Base-by-base conservation (phyloP, 35 echinoderm and acorn worm genomes). In the Nesometra sesokonis region DNA sequence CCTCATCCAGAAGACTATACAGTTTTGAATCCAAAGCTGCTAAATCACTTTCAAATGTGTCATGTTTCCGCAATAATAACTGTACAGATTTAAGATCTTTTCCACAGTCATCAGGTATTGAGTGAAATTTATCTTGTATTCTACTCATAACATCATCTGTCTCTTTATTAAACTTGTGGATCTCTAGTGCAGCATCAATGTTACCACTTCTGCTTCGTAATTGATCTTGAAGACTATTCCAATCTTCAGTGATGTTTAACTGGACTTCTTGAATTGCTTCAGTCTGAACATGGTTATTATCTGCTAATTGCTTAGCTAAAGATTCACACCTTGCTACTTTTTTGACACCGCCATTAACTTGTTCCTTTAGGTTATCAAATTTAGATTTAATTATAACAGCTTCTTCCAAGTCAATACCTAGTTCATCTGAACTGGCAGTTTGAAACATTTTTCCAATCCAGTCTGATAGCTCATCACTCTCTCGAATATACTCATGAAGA, bases 391-490 rank as follows among this genome's bases (percentile, higher is more conserved):
- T 88, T 90, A 94, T 93, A 90, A 90, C 79, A 13, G 92, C 29
- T 32, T 94, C 90, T 80, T 99, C 96, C 47, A 88, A 94, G 57
- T 99, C 96, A 85, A 93, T 90, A 35, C 96, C 96, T 90, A 88
- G 94, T 32, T 99, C 96, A n/a, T 92, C 92, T n/a, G 96, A 94
- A 47, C 87, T 86, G n/a, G 93, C 96, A 11, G 90, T 79, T 37
- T 94, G 92, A 83, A 94, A 91, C 47, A 92, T 87, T 57, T 88
- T 93, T 39, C 91, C 96, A 76, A 99, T 99, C 92, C 96, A 99
- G 32, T 99, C 92, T 31, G 93, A 90, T 30, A 99, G 46, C 32
- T 99, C 96, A 77, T 99, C 93, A 84, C 96, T 99, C 80, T 99
- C 96, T 46, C 82, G 86, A 0, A 88, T 52, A 35, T 94, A 94